These are phyloP conservation scores for Vireo altiloquus DNA, from an alignment of 2,113 vertebrate genomes.

Conservation along the genomic window DNA sequence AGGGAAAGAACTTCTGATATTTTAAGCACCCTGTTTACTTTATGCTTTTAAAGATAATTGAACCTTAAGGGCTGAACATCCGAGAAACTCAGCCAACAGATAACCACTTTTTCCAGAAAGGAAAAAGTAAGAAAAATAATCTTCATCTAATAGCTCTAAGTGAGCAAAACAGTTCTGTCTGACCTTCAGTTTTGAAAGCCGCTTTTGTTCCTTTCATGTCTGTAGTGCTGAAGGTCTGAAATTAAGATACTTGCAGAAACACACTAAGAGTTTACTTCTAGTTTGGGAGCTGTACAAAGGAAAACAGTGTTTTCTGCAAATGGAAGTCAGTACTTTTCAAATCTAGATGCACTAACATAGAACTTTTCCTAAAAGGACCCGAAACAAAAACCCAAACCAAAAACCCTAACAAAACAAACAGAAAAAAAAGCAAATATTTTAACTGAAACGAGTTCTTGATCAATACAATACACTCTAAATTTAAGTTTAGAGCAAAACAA, in stretches of 20 bases:
- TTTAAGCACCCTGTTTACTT: slow-evolving; percentile 43
- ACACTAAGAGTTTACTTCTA: not conserved
- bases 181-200: not conserved
- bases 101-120: not conserved
- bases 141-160: not conserved
- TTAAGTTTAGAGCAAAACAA: not conserved
- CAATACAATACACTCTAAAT: not conserved
- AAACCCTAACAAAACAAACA: accelerated
- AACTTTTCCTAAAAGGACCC: not conserved
- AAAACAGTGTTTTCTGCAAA: not conserved
- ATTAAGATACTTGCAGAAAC: not conserved
- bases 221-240: not conserved
- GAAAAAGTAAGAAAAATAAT: not conserved
- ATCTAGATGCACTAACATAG: not conserved
- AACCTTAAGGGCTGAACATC: slow-evolving; percentile 5
- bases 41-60: slow-evolving; percentile 25
- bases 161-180: not conserved
- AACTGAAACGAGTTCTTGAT: not conserved
- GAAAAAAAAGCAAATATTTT: not conserved
- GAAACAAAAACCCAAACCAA: not conserved
- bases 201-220: not conserved
- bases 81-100: not conserved
- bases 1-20: slow-evolving; percentile 19
- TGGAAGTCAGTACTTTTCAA: not conserved
- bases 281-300: not conserved